Conservation (phyloP, 2,113 vertebrate genomes). For the Trochalopteron elliotii region DNA sequence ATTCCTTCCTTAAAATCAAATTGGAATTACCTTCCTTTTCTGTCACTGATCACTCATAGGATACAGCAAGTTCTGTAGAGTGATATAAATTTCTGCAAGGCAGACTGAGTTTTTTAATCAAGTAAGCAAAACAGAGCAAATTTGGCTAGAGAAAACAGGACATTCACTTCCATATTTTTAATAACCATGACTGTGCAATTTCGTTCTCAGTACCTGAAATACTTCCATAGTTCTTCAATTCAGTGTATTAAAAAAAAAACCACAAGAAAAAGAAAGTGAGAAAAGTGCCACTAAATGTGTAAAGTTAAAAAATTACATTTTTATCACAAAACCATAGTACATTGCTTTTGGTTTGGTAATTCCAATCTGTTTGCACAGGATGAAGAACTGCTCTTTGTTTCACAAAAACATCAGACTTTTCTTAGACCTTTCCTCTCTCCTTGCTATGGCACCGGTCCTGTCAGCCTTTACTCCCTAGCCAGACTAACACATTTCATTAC, state of each 20-base stretch:
- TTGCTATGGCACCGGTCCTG: neutral
- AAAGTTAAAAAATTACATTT: neutral
- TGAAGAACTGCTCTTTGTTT: neutral
- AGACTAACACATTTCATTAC: neutral
- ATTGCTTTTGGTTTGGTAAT: neutral
- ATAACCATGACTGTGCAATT: neutral
- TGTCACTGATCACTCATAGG: neutral
- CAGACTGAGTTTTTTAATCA: neutral
- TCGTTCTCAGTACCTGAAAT: neutral
- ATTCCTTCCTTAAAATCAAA: slow-evolving; percentile 13
- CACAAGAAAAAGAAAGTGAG: neutral
- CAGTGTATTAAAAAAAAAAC: neutral
- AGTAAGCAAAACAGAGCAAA: neutral
- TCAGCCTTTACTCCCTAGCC: neutral
- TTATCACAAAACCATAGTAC: neutral
- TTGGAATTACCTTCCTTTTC: slow-evolving; percentile 28
- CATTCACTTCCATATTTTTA: neutral
- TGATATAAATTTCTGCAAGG: neutral
- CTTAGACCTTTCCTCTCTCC: neutral
- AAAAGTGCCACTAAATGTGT: neutral
- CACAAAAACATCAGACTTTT: neutral
- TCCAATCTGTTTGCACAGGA: neutral
- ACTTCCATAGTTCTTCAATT: neutral
- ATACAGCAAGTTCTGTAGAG: neutral
- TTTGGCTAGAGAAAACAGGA: neutral